phyloP scores from a whole-genome alignment of 2,888 invertebrate genomes.

The Meteorus colon region DNA sequence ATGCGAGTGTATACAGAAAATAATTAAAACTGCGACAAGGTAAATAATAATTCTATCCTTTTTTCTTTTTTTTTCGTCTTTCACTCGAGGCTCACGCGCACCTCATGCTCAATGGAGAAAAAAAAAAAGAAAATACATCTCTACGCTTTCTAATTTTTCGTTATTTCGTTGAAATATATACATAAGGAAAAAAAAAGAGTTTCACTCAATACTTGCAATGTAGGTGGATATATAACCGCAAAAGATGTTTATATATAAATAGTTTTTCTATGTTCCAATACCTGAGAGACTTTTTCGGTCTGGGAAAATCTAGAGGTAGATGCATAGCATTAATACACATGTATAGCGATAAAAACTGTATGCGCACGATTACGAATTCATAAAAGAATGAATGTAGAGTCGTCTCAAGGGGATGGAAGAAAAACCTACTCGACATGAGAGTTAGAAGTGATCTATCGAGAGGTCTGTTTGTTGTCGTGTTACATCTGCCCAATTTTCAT shows the following conservation, averaged over 20 bases:
- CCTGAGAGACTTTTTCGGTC: not conserved
- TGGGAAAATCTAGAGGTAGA: not conserved
- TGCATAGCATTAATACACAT: too few relatives aligned
- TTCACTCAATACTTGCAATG: slow-evolving; percentile 19
- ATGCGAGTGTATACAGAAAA: not conserved
- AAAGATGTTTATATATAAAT: not conserved
- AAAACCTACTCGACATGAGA: slow-evolving; percentile 11
- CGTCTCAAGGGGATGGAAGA: slow-evolving; percentile 46
- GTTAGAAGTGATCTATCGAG: slow-evolving; percentile 60
- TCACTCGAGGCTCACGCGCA: not conserved
- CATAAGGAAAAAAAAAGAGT: slow-evolving; percentile 16
- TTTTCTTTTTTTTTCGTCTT: not conserved
- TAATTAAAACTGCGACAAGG: slow-evolving; percentile 1
- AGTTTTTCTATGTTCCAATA: not conserved
- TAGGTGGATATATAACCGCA: slow-evolving; percentile 3
- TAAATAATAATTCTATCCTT: not conserved
- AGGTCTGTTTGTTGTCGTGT: slow-evolving; percentile 69
- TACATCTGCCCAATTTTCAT: slow-evolving; percentile 70
- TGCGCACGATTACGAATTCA: slow-evolving; percentile 8
- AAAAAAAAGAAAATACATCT: slow-evolving; percentile 28
- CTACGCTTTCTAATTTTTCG: slow-evolving; percentile 44
- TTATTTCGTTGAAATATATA: slow-evolving; percentile 13
- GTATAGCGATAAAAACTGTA: not conserved
- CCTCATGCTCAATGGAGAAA: slow-evolving; percentile 9
- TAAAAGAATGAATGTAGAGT: not conserved